phyloP scores from a whole-genome alignment of 2,113 vertebrate species.

The Corvus hawaiiensis region DNA sequence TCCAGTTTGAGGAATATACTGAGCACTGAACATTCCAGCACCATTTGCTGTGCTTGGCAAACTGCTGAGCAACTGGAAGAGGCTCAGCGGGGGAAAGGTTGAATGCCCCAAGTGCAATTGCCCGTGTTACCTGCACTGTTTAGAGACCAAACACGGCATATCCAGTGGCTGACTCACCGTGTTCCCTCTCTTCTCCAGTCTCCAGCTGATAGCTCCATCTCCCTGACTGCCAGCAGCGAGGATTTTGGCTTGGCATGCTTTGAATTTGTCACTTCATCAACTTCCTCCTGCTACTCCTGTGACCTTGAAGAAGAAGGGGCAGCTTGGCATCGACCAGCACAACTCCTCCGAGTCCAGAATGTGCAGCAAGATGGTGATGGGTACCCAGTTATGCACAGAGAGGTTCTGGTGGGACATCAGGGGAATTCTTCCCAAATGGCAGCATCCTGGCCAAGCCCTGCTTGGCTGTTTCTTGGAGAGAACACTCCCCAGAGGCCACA shows the following conservation, averaged over 20 bases:
- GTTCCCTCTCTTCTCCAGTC: not conserved
- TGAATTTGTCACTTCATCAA: not conserved
- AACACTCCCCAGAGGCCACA: not conserved
- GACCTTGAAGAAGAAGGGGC: not conserved
- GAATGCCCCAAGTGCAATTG: not conserved
- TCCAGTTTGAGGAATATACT: accelerated
- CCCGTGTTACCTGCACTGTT: not conserved
- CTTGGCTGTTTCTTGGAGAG: not conserved
- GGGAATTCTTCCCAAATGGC: not conserved
- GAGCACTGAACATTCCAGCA: not conserved
- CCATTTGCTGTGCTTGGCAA: accelerated
- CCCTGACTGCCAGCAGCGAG: not conserved
- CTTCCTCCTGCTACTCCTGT: not conserved
- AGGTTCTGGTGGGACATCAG: not conserved
- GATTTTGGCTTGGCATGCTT: not conserved
- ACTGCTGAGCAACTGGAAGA: not conserved
- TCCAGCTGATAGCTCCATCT: not conserved
- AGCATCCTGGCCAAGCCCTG: not conserved
- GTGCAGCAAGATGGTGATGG: not conserved
- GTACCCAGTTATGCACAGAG: accelerated
- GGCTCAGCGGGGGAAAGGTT: not conserved
- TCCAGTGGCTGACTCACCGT: not conserved
- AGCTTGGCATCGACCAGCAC: not conserved
- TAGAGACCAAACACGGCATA: not conserved
- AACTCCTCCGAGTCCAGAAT: accelerated